Conservation (phyloP, 2,888 invertebrate species). For the Seladonia tumulorum region DNA sequence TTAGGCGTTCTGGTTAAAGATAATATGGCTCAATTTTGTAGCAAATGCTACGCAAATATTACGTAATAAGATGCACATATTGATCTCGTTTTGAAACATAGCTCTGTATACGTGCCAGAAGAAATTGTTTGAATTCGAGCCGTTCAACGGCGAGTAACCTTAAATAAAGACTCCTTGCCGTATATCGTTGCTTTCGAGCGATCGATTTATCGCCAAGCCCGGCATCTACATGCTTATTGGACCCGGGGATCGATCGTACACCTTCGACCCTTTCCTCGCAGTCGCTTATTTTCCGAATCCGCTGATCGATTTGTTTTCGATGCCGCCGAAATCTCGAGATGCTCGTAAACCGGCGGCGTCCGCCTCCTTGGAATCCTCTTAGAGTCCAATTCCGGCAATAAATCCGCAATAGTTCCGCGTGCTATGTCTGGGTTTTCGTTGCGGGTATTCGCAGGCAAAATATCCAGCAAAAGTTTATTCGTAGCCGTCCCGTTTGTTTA, state of each 20-base stretch:
- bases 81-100: too few species aligned
- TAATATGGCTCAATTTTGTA: background rate
- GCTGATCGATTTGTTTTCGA: background rate
- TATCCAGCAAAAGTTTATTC: background rate
- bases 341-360: background rate
- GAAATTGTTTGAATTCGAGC: background rate
- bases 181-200: background rate
- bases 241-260: background rate
- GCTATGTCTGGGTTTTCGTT: background rate
- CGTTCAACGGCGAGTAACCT: background rate
- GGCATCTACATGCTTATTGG: constrained; percentile 26
- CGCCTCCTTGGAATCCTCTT: constrained; percentile 4
- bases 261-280: background rate
- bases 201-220: constrained; percentile 1
- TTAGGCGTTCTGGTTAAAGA: too few species aligned
- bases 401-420: constrained; percentile 2
- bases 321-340: background rate
- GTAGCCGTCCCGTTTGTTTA: background rate
- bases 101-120: too few species aligned
- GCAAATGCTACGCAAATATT: background rate
- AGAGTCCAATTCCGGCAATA: background rate
- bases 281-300: background rate
- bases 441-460: background rate
- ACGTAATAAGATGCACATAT: background rate
- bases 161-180: background rate